A percentile compares a stretch with the other conserved stretches of the same genome.
phyloP scores from a whole-genome alignment of 2,888 invertebrate genomes.

The Pharmacophagus antenor region DNA sequence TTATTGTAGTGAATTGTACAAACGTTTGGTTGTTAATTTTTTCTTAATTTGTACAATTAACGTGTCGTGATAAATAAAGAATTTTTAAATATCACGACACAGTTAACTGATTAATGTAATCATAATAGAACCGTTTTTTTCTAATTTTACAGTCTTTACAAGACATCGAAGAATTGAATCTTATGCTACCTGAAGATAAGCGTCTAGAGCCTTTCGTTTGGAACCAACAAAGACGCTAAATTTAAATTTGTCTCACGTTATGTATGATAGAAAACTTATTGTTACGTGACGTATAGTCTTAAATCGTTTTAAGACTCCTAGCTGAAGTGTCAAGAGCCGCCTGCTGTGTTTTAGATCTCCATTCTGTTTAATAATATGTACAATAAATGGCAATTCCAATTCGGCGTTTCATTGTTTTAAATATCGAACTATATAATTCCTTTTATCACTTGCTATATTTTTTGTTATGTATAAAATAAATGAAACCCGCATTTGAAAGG shows the following conservation, averaged over 20 bases:
- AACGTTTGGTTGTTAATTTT: too few species aligned
- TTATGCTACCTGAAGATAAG: slow-evolving; percentile 89
- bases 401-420: not conserved
- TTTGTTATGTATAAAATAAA: too few species aligned
- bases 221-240: slow-evolving; percentile 82
- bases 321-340: not conserved
- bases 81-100: too few species aligned
- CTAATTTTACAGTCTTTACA: slow-evolving; percentile 85
- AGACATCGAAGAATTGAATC: slow-evolving; percentile 92
- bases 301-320: not conserved
- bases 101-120: too few species aligned
- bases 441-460: not conserved
- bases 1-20: too few species aligned
- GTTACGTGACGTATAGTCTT: not conserved
- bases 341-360: not conserved
- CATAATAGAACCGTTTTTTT: too few species aligned
- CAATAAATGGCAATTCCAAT: not conserved
- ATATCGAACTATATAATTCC: not conserved
- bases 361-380: not conserved
- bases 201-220: slow-evolving; percentile 93
- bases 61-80: too few species aligned
- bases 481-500: too few species aligned
- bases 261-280: slow-evolving; percentile 8
- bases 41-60: too few species aligned
- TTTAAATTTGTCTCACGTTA: not conserved